Base-by-base conservation (phyloP, 2,113 vertebrate genomes). In the Spilogale gracilis region DNA sequence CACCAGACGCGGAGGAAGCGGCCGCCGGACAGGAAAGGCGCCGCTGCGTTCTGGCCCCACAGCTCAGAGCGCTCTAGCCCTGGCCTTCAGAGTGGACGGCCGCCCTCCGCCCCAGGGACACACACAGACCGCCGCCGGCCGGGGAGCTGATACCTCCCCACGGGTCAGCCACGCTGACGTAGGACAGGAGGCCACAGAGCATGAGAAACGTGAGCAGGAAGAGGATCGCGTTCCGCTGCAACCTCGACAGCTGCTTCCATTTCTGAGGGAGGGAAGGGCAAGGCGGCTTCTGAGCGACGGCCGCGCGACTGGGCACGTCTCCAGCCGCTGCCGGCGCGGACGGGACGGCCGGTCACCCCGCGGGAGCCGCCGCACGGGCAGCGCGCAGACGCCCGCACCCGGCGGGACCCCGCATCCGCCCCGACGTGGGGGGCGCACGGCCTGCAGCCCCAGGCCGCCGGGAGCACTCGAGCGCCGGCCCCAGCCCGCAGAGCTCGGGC, bases 181-280 rank as follows among this genome's bases (percentile, higher is more conserved):
- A 99, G 0, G 98, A 98, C 90, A 98, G 91, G 27, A 99, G 92
- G 60, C 98, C 99, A 93, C 99, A 99, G 63, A 99, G 97, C 3
- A 98, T 76, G 96, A 99, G 76, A 74, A 99, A 96, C 2, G 98
- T 98, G 93, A 99, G 97, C 89, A 99, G 96, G 98, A 99, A 99
- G 89, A 99, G 98, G 97, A 99, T 98, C 60, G 99, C 74, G 21
- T 99, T 99, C 58, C 99, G 99, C 98, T 99, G 99, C 8, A 99
- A 98, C n/a, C 99, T 98, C 12, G 99, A 99, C 97, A 99, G 98
- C 97, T 99, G 99, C 98, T 99, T 99, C 99, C 99, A 99, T 99
- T 99, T 99, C 99, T 99, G 95, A 58, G 52, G 27, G 80, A 12
- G 9, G 60, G 48, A 17, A 43, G 56, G n/a, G 87, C 2, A 76